Evolutionary conservation across 2,113 vertebrate species (phyloP).

Genomic region (Trochalopteron elliotii): DNA sequence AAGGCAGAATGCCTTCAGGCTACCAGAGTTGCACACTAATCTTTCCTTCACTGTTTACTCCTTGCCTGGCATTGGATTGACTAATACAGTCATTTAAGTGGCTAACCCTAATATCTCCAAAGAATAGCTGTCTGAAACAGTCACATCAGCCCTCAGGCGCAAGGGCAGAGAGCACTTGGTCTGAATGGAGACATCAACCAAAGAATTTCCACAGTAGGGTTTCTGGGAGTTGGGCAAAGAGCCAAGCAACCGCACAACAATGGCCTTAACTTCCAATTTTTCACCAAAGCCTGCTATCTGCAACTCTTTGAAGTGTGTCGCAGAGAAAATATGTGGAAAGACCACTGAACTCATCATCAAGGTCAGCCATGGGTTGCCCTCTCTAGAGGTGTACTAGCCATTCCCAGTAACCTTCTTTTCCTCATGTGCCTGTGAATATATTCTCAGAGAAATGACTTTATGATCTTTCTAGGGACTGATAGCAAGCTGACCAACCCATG

Average conservation of each 20-base stretch:
- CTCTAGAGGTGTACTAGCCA: not conserved
- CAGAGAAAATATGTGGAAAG: not conserved
- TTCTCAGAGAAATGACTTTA: not conserved
- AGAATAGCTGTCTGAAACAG: not conserved
- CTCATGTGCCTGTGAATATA: not conserved
- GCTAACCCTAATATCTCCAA: not conserved
- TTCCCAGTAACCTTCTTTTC: not conserved
- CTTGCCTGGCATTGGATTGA: not conserved
- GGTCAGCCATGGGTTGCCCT: not conserved
- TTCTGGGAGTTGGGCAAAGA: not conserved
- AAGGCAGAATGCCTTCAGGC: not conserved
- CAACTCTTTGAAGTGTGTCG: not conserved
- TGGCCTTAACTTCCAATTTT: not conserved
- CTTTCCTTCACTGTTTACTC: not conserved
- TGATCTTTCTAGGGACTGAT: not conserved
- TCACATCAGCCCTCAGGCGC: not conserved
- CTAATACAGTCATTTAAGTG: not conserved
- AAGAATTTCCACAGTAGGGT: not conserved
- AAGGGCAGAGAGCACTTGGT: not conserved
- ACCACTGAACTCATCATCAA: not conserved
- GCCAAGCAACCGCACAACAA: not conserved
- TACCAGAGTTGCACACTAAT: not conserved
- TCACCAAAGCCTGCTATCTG: not conserved
- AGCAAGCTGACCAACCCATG: not conserved
- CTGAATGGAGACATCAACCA: not conserved